Percentiles rank a stretch among this genome's conserved stretches.
phyloP scores from a whole-genome alignment of 2,888 invertebrate species.

The Fragum fragum region DNA sequence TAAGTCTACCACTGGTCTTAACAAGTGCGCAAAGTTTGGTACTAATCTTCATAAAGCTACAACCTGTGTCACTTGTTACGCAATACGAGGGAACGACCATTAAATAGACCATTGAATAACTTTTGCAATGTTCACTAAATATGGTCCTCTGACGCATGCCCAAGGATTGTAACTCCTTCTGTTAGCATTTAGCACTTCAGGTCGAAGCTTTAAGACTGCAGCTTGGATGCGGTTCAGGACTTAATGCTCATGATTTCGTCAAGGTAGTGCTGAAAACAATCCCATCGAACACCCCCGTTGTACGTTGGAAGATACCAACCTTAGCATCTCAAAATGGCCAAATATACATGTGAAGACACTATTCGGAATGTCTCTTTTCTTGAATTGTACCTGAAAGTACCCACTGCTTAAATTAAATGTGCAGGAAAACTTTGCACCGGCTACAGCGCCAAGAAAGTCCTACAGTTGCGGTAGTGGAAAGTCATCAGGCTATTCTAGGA shows the following conservation, averaged over 20 bases:
- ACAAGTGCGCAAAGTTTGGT: slow-evolving; percentile 14
- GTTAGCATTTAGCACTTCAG: slow-evolving; percentile 30
- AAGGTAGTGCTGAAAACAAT: slow-evolving; percentile 10
- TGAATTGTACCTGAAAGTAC: slow-evolving; percentile 56
- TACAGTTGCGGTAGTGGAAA: slow-evolving; percentile 53
- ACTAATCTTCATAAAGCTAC: slow-evolving; percentile 43
- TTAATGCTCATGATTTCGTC: slow-evolving; percentile 43
- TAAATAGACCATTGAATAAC: slow-evolving; percentile 48
- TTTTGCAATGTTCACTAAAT: slow-evolving; percentile 49
- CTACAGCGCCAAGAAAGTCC: slow-evolving; percentile 38
- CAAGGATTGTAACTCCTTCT: slow-evolving; percentile 26
- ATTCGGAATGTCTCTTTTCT: slow-evolving; percentile 51
- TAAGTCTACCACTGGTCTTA: slow-evolving; percentile 30
- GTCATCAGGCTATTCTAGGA: slow-evolving; percentile 33
- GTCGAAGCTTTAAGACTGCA: slow-evolving; percentile 37
- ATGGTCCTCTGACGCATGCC: slow-evolving; percentile 46
- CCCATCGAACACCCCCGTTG: slow-evolving; percentile 46
- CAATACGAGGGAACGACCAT: slow-evolving; percentile 42
- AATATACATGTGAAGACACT: slow-evolving; percentile 46
- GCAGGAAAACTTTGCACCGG: slow-evolving; percentile 41
- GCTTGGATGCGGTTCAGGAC: slow-evolving; percentile 35
- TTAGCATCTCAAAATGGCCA: slow-evolving; percentile 22
- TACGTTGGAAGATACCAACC: slow-evolving; percentile 31
- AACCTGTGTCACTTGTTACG: slow-evolving; percentile 51
- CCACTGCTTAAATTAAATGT: slow-evolving; percentile 30